Conservation (phyloP, 2,113 vertebrate species). For the Lampris incognitus region DNA sequence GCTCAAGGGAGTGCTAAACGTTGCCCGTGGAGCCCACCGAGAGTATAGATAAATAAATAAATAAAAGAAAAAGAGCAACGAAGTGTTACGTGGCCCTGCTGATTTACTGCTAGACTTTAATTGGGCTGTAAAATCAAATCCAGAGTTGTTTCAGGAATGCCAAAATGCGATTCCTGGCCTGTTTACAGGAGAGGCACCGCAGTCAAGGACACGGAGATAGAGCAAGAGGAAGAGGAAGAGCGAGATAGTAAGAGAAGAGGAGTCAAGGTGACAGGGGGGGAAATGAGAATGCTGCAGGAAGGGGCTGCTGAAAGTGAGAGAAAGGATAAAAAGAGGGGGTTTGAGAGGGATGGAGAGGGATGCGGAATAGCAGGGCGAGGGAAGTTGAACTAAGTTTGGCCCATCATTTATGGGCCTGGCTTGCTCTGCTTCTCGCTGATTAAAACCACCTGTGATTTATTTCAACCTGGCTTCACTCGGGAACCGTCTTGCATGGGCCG, state of each 20-base stretch:
- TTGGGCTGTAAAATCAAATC: constrained; percentile 85
- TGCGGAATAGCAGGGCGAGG: constrained; percentile 6
- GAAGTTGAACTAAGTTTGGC: constrained; percentile 57
- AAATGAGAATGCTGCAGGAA: constrained; percentile 54
- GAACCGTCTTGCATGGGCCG: constrained; percentile 20
- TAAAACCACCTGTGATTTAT: constrained; percentile 73
- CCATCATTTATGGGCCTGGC: constrained; percentile 51
- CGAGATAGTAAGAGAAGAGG: constrained; percentile 54
- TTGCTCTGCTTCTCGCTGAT: constrained; percentile 58
- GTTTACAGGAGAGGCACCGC: constrained; percentile 77
- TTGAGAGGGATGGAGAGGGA: constrained; percentile 54
- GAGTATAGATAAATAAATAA: background rate
- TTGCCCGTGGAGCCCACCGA: constrained; percentile 51
- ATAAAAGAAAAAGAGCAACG: constrained; percentile 27
- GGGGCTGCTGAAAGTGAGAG: constrained; percentile 62
- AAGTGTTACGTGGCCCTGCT: constrained; percentile 30
- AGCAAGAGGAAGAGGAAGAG: constrained; percentile 44
- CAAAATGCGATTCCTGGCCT: constrained; percentile 76
- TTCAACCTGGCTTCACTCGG: constrained; percentile 14
- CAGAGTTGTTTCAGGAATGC: constrained; percentile 82
- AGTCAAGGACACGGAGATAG: constrained; percentile 76
- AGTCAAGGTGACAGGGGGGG: constrained; percentile 53
- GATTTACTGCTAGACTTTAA: constrained; percentile 83
- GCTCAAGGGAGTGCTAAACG: constrained; percentile 61
- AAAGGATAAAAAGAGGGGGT: constrained; percentile 46